Percentiles rank a stretch among this genome's conserved stretches.
Conservation (phyloP, 2,797 vertebrate species). For the Lerista edwardsae region DNA sequence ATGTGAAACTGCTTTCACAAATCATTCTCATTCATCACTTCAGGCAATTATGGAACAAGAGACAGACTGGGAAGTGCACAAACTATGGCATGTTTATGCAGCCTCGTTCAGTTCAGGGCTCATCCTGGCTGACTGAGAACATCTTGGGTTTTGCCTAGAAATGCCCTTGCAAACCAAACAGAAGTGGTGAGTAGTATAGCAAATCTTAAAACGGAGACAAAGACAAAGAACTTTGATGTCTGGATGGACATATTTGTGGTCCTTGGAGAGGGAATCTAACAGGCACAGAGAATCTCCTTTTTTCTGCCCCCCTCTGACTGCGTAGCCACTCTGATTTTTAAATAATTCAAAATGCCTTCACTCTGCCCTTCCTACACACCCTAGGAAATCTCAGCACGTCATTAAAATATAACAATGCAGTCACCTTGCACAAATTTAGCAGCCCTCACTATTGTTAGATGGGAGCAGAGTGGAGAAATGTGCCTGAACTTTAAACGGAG, state of each 20-base stretch:
- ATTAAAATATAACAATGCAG: conserved; percentile 26
- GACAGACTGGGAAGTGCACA: not conserved
- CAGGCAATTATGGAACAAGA: conserved; percentile 1
- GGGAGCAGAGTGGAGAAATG: not conserved
- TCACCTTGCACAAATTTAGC: conserved; percentile 24
- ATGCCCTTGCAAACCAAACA: not conserved
- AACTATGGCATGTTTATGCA: not conserved
- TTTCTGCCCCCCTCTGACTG: conserved; percentile 3
- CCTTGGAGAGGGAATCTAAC: not conserved
- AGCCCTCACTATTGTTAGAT: conserved; percentile 1
- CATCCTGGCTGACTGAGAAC: conserved; percentile 26
- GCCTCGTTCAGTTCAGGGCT: not conserved
- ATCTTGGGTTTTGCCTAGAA: not conserved
- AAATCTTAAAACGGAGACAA: conserved; percentile 17
- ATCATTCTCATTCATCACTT: conserved; percentile 22
- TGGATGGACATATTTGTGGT: not conserved
- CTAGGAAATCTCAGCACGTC: conserved; percentile 25
- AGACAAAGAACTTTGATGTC: conserved; percentile 20
- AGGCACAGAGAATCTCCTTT: conserved; percentile 30
- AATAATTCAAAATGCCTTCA: conserved; percentile 47
- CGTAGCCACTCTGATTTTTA: conserved; percentile 46
- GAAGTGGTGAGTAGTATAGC: conserved; percentile 16
- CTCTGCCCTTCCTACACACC: conserved; percentile 29
- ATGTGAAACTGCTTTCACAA: not conserved
- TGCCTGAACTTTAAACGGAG: not conserved